Evolutionary conservation across 2,888 invertebrate species (phyloP).

Genomic region (Erannis defoliaria): DNA sequence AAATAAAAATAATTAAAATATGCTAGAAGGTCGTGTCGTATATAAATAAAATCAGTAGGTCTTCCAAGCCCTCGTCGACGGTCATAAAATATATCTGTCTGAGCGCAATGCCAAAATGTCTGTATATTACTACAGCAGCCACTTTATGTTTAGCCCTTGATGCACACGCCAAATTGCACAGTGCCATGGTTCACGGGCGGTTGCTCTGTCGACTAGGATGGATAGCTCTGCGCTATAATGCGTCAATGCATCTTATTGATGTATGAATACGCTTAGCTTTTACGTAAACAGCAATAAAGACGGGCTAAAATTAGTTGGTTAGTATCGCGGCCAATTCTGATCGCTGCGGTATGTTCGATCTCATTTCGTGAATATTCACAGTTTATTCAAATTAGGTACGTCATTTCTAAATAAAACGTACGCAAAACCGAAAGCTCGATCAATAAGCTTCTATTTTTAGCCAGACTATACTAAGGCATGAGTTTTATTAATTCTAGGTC

Average conservation of each 20-base stretch:
- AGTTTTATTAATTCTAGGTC: no score
- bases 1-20: not conserved
- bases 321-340: not conserved
- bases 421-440: not conserved
- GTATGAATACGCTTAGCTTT: constrained; percentile 23
- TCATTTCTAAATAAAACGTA: constrained; percentile 11
- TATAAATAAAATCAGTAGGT: constrained; percentile 31
- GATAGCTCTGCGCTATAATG: constrained; percentile 17
- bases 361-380: constrained; percentile 3
- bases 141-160: constrained; percentile 58
- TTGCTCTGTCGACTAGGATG: constrained; percentile 46
- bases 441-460: constrained; percentile 5
- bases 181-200: constrained; percentile 60
- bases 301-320: not conserved
- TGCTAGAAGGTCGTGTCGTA: not conserved
- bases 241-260: constrained; percentile 20
- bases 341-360: constrained; percentile 1
- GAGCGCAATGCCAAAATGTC: constrained; percentile 46
- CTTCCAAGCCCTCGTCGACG: constrained; percentile 37
- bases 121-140: constrained; percentile 35
- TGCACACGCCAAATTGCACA: constrained; percentile 60
- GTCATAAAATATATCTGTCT: constrained; percentile 41
- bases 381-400: constrained; percentile 17
- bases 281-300: not conserved
- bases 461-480: constrained; percentile 5